Evolutionary conservation across 2,797 vertebrate species (phyloP), one percentile per base, ranked within the genome.

Genomic region (Sphaeramia orbicularis): DNA sequence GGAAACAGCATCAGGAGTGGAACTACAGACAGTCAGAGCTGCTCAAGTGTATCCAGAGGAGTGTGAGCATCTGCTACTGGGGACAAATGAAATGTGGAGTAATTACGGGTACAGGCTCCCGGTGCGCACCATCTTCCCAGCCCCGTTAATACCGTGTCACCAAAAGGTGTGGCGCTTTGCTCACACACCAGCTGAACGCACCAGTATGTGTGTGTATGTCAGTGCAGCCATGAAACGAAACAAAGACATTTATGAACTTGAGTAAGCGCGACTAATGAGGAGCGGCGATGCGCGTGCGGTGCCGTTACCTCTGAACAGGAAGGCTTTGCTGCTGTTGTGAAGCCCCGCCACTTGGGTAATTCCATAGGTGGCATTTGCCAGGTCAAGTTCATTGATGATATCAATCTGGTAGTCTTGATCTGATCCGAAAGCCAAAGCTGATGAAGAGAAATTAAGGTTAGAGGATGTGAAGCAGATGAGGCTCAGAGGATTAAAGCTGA

Each of bases 241-340:
- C 74, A 84, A 83, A 78, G 77, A 44, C 7, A 21, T 21, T 21
- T 21, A 19, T 53, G 19, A 86, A 87, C 71, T 89, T 86, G 47
- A 69, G 70, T 11, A 10, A 10, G 65, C 55, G 67, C 35, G 16
- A 21, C 19, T 21, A 21, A 21, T 21, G 19, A 21, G 19, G 19
- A 21, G 19, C 19, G 21, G 19, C 4, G 19, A 21, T 21, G 19
- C 4, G 19, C 19, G 19, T 21, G 19, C 19, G 19, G 19, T 21
- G 19, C 19, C 19, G 2, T 94, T 95, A 99, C 97, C 97, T 96
- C 96, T 95, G 69, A 98, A 98, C 21, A 97, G 80, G 89, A 98
- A 98, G 1, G 97, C 96, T 95, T 95, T 98, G 94, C 95, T 98
- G 92, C 89, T 89, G 87, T 98, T 98, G 93, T 98, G 96, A 30